phyloP scores from a whole-genome alignment of 2,113 vertebrate species.

The Tragelaphus imberbis region DNA sequence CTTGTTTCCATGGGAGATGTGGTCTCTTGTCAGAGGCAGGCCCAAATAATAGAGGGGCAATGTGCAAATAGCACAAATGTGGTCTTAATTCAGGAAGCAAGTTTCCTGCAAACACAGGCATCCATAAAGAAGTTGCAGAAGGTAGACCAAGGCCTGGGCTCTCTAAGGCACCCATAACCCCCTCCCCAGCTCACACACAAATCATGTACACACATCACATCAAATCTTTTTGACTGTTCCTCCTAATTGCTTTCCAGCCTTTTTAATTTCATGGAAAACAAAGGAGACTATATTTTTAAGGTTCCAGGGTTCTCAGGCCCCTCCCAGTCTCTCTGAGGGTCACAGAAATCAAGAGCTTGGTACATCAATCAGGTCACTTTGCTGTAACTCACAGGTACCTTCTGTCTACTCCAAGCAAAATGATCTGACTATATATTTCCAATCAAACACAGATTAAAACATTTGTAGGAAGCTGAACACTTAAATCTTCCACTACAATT shows the following conservation, averaged over 20 bases:
- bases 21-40: background rate
- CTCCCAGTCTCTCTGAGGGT: background rate
- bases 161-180: background rate
- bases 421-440: slow-evolving; percentile 20
- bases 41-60: background rate
- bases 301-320: background rate
- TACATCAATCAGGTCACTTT: background rate
- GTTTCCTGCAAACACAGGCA: background rate
- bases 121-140: background rate
- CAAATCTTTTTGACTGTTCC: slow-evolving; percentile 40
- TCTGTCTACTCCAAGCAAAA: slow-evolving; percentile 26
- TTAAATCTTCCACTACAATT: slow-evolving; percentile 43
- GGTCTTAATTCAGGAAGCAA: background rate
- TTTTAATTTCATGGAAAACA: background rate
- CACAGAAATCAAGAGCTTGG: background rate
- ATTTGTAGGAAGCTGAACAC: slow-evolving; percentile 29
- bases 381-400: slow-evolving; percentile 29
- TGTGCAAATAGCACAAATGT: background rate
- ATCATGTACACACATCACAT: background rate
- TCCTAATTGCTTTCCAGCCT: background rate
- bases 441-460: slow-evolving; percentile 50
- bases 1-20: background rate
- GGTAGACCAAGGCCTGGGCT: slow-evolving; percentile 18
- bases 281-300: background rate
- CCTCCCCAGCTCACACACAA: slow-evolving; percentile 28